phyloP scores from a whole-genome alignment of 2,113 vertebrate genomes.

The Saccopteryx bilineata region DNA sequence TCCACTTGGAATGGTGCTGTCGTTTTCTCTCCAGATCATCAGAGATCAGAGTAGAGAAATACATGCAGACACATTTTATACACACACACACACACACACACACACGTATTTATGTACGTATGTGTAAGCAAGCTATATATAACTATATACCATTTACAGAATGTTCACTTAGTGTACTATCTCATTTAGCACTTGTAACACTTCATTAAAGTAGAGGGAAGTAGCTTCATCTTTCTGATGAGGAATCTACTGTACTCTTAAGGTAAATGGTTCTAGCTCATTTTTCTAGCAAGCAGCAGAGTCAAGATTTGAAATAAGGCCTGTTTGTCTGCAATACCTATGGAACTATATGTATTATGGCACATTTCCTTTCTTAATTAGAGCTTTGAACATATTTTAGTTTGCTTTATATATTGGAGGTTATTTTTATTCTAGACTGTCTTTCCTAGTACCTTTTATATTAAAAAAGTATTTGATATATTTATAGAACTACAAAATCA shows the following conservation, averaged over 20 bases:
- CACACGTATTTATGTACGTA: not conserved
- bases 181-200: not conserved
- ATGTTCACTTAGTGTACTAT: not conserved
- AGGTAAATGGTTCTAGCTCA: not conserved
- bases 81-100: not conserved
- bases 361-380: conserved; percentile 37
- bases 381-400: not conserved
- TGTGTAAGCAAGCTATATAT: no score
- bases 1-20: not conserved
- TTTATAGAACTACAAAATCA: conserved; percentile 29
- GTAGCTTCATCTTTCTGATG: not conserved
- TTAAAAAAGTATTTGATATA: conserved; percentile 24
- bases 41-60: not conserved
- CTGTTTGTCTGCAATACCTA: not conserved
- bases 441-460: conserved; percentile 24
- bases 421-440: not conserved
- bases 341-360: not conserved
- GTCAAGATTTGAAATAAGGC: not conserved
- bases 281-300: not conserved
- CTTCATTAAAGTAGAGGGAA: not conserved
- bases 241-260: not conserved
- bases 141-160: not conserved
- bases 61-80: not conserved
- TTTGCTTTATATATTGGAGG: not conserved
- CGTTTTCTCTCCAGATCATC: not conserved